Percentiles rank a stretch among this genome's conserved stretches.
phyloP scores from a whole-genome alignment of 1,140 invertebrate genomes.

The Aradophagus sp. region DNA sequence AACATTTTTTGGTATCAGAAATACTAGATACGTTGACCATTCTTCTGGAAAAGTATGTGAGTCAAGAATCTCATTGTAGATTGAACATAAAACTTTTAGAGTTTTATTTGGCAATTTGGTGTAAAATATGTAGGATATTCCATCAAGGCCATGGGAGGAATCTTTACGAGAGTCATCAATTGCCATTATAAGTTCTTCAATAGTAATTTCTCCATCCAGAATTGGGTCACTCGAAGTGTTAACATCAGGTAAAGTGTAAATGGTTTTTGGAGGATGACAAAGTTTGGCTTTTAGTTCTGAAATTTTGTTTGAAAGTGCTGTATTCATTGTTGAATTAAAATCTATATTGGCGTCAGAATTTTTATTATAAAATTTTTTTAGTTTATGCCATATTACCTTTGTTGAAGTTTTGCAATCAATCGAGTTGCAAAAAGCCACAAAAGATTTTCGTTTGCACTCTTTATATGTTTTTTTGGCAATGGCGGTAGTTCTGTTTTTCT shows the following conservation, averaged over 20 bases:
- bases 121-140: neutral
- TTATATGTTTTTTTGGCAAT: slow-evolving; percentile 15
- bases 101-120: neutral
- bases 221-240: neutral
- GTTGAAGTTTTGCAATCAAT: slow-evolving; percentile 1
- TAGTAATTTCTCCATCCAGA: slow-evolving; percentile 1
- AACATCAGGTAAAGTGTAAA: neutral
- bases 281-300: neutral
- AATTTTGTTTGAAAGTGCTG: neutral
- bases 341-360: slow-evolving; percentile 1
- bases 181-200: neutral
- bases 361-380: slow-evolving; percentile 30
- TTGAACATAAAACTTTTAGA: neutral
- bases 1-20: neutral
- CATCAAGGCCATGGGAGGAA: slow-evolving; percentile 5
- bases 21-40: neutral
- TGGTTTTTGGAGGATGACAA: neutral
- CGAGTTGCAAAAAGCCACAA: slow-evolving; percentile 4
- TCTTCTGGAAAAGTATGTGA: neutral
- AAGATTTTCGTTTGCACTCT: slow-evolving; percentile 8
- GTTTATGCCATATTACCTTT: slow-evolving; percentile 11
- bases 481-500: slow-evolving; percentile 9
- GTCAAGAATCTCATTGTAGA: neutral
- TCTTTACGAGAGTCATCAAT: slow-evolving; percentile 1
- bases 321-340: slow-evolving; percentile 6